Evolutionary conservation across 37 sponge, comb jelly and placozoan species (phyloP).

Genomic region (Lycopodina hypogea): DNA sequence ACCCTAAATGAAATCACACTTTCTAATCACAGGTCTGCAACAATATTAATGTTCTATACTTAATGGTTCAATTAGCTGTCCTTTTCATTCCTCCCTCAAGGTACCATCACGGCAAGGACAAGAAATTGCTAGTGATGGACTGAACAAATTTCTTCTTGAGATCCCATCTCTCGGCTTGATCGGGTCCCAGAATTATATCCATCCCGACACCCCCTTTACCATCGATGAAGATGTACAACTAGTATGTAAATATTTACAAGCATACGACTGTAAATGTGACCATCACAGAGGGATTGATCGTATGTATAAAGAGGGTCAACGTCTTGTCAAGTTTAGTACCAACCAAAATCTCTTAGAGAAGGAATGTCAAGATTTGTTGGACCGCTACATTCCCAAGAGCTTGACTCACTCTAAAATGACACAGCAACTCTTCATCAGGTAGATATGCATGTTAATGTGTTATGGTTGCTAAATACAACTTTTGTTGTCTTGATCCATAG

Average conservation of each 20-base stretch:
- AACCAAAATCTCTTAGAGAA: conserved; percentile 28
- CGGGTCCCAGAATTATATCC: conserved; percentile 47
- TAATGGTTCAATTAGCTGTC: neutral
- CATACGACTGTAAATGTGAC: too few species aligned
- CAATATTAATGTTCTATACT: too few species aligned
- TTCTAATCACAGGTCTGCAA: too few species aligned
- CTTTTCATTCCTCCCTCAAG: neutral
- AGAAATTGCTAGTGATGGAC: conserved; percentile 28
- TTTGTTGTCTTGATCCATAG: too few species aligned
- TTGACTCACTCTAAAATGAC: conserved; percentile 47
- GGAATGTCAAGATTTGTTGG: conserved; percentile 60
- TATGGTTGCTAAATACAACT: neutral
- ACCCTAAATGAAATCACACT: neutral
- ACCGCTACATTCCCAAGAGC: conserved; percentile 44
- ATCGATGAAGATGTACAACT: conserved; percentile 71
- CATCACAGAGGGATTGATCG: conserved; percentile 57
- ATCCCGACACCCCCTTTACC: conserved; percentile 29
- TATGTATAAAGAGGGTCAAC: conserved; percentile 50
- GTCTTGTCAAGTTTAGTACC: conserved; percentile 44
- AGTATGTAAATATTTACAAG: conserved; percentile 81
- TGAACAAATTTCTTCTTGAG: conserved; percentile 37
- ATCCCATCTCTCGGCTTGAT: conserved; percentile 59
- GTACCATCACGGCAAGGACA: conserved; percentile 17
- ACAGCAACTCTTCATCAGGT: conserved; percentile 78
- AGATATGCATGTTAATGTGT: too few species aligned